Evolutionary conservation across 1,140 invertebrate species (phyloP), one percentile per base, ranked within the genome.

Genomic region (Drosophila mojavensis): DNA sequence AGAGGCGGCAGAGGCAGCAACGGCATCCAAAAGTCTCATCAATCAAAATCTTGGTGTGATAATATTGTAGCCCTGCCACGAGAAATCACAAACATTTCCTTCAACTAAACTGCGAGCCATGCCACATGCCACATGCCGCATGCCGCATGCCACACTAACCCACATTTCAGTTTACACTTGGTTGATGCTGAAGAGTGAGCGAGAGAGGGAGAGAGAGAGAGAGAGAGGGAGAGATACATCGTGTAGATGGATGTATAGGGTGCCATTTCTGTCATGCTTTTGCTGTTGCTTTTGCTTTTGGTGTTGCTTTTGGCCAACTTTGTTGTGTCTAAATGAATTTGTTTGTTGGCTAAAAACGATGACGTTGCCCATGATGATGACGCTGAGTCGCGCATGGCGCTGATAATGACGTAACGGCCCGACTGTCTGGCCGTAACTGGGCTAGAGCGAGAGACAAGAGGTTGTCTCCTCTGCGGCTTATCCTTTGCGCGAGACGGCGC

Each of bases 31-130:
- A 82, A 83, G 78, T 79, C 83, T 79, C 83, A 86, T 86, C 83
- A 88, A 86, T 86, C 83, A 86, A 86, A 86, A 83, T 78, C 79
- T 88, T 79, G 73, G 83, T 86, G 83, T 77, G 83, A 86, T 86
- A 83, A 86, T 79, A 76, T 79, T 78, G 72, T 83, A 79, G 81
- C 76, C 36, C 58, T 65, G 83, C 71, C 48, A 77, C 63, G 83
- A 77, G 83, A 83, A 86, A 88, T 86, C 83, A 82, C 83, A 88
- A 79, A 61, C 79, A 78, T 88, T 83, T 82, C 77, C 65, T 83
- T 86, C 63, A 66, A 77, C 79, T 79, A 73, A 65, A 66, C 61
- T 62, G 70, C 26, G 64, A 65, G 51, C 36, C 45, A 51, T 69
- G 72, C 72, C 72, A 15, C 64, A 48, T 17, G 53, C 53, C 67